A percentile compares a stretch with the other conserved stretches of the same genome.
Evolutionary conservation across 1,140 invertebrate species (phyloP).

Genomic region (Neelides sp.): DNA sequence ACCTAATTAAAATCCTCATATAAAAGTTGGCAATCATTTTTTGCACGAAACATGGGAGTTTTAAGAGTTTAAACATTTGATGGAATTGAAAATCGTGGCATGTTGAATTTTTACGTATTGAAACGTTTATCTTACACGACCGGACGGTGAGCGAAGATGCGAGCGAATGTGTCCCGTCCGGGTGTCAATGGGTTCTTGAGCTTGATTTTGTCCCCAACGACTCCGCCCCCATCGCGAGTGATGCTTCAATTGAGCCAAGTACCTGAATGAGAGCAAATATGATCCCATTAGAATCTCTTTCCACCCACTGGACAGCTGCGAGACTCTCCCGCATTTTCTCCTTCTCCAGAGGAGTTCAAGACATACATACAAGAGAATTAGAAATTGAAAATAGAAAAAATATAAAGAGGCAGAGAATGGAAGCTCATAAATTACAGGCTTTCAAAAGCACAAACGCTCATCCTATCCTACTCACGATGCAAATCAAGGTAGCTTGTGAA

Average conservation of each 20-base stretch:
- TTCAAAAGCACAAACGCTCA: too few relatives aligned
- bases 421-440: too few relatives aligned
- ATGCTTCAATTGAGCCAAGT: constrained; percentile 30
- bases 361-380: background rate
- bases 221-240: constrained; percentile 36
- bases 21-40: too few relatives aligned
- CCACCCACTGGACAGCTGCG: too few relatives aligned
- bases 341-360: background rate
- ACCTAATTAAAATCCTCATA: too few relatives aligned
- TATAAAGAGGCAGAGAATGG: background rate
- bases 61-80: too few relatives aligned
- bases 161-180: constrained; percentile 78
- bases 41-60: too few relatives aligned
- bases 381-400: background rate
- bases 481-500: too few relatives aligned
- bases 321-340: too few relatives aligned
- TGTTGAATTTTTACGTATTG: background rate
- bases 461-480: too few relatives aligned
- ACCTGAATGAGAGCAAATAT: constrained; percentile 18
- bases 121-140: constrained; percentile 58
- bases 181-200: constrained; percentile 32
- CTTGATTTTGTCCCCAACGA: constrained; percentile 57
- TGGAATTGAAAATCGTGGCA: too few relatives aligned
- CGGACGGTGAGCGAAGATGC: constrained; percentile 72
- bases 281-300: constrained; percentile 1